These are phyloP conservation scores for Chrysolina americana DNA, from an alignment of 2,888 invertebrate genomes.

Conservation along the genomic window DNA sequence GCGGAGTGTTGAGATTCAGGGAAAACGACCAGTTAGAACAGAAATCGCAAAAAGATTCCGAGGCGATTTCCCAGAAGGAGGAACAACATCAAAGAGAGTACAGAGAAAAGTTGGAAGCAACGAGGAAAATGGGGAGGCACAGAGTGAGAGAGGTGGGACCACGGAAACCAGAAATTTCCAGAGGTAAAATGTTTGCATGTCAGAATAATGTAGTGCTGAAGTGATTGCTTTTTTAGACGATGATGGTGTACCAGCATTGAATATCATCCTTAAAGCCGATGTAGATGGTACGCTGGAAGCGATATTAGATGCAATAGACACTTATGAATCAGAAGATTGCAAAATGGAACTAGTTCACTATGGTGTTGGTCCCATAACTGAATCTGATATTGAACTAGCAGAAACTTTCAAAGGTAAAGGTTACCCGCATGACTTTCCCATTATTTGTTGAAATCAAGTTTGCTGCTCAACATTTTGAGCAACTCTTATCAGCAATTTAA, in stretches of 20 bases:
- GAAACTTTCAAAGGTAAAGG: constrained; percentile 79
- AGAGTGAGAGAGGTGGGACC: constrained; percentile 74
- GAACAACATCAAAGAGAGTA: constrained; percentile 79
- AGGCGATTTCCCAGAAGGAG: constrained; percentile 77
- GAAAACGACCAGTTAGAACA: constrained; percentile 74
- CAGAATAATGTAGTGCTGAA: neutral
- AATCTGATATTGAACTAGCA: constrained; percentile 88
- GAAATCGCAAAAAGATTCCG: constrained; percentile 76
- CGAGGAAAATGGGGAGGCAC: constrained; percentile 75
- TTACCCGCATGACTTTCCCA: too few species aligned
- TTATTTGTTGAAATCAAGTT: too few species aligned
- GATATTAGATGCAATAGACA: constrained; percentile 89
- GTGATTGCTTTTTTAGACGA: constrained; percentile 47
- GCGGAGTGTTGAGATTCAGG: constrained; percentile 67
- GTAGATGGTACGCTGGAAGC: constrained; percentile 98
- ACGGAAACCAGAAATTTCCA: constrained; percentile 72
- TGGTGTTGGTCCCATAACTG: constrained; percentile 90
- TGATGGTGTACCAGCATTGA: constrained; percentile 63
- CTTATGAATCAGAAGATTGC: constrained; percentile 86
- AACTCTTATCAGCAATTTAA: too few species aligned
- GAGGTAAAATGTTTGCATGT: constrained; percentile 48
- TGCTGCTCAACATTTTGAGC: too few species aligned
- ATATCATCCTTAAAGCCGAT: constrained; percentile 80
- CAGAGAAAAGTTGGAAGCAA: constrained; percentile 74
- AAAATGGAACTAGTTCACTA: constrained; percentile 89